These are phyloP conservation scores for Lasioglossum marginatum DNA, from an alignment of 2,888 invertebrate genomes.

Conservation along the genomic window DNA sequence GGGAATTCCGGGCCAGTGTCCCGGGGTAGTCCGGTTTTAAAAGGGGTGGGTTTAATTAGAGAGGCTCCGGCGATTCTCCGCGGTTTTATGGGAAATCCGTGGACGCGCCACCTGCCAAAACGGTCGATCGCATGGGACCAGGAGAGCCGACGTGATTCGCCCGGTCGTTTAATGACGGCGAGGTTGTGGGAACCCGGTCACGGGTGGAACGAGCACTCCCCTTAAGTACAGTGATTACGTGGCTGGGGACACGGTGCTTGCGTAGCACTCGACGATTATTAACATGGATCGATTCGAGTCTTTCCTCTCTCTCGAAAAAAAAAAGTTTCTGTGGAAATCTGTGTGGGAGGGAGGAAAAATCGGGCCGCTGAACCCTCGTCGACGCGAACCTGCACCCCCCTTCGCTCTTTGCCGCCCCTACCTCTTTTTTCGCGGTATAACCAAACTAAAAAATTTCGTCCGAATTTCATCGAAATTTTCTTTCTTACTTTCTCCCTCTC, in stretches of 20 bases:
- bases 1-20: constrained; percentile 77
- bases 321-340: constrained; percentile 39
- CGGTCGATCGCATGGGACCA: constrained; percentile 57
- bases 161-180: constrained; percentile 71
- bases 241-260: constrained; percentile 80
- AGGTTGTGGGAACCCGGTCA: constrained; percentile 83
- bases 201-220: constrained; percentile 75
- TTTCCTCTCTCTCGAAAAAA: constrained; percentile 22
- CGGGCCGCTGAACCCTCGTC: constrained; percentile 12
- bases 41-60: constrained; percentile 63
- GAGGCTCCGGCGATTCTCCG: constrained; percentile 25
- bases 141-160: constrained; percentile 65
- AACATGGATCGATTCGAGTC: constrained; percentile 56
- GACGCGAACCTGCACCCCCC: background rate
- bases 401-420: background rate
- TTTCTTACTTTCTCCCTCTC: background rate
- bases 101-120: constrained; percentile 75
- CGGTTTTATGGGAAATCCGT: constrained; percentile 75
- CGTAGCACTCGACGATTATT: constrained; percentile 70
- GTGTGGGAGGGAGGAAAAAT: constrained; percentile 21
- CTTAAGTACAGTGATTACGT: constrained; percentile 82
- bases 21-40: constrained; percentile 3
- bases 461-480: background rate
- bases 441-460: background rate
- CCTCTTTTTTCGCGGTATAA: background rate